Evolutionary conservation across 2,113 vertebrate genomes (phyloP).

Genomic region (Geococcyx californianus): DNA sequence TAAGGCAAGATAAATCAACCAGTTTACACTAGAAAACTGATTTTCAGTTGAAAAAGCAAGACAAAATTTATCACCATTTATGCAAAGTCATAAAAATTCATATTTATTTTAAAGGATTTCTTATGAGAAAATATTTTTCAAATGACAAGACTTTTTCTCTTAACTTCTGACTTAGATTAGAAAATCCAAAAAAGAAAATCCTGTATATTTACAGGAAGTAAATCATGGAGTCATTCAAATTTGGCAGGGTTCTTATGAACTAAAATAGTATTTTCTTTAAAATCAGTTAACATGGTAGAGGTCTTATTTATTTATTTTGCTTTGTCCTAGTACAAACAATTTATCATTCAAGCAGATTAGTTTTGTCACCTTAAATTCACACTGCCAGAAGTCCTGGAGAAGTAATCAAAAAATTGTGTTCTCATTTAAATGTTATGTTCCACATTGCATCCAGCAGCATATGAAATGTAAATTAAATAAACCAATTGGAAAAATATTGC

Average conservation of each 20-base stretch:
- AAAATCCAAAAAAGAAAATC: background rate
- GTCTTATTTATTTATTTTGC: background rate
- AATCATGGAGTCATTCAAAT: background rate
- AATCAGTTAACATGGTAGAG: background rate
- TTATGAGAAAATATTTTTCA: background rate
- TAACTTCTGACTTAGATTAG: background rate
- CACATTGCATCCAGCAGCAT: background rate
- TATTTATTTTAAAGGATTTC: background rate
- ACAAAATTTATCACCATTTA: background rate
- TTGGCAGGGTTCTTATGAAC: background rate
- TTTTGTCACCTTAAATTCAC: slow-evolving; percentile 18
- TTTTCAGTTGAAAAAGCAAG: background rate
- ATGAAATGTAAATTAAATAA: background rate
- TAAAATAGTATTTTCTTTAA: background rate
- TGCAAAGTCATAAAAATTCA: background rate
- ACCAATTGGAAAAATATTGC: background rate
- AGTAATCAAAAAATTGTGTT: background rate
- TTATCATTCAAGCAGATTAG: background rate
- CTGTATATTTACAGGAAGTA: background rate
- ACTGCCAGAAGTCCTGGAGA: background rate
- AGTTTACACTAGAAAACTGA: background rate
- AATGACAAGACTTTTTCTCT: background rate
- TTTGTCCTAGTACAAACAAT: background rate
- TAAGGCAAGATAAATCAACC: background rate
- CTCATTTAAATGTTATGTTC: background rate